These are phyloP conservation scores for Furcula furcula DNA, from an alignment of 2,888 invertebrate species.

Conservation along the genomic window DNA sequence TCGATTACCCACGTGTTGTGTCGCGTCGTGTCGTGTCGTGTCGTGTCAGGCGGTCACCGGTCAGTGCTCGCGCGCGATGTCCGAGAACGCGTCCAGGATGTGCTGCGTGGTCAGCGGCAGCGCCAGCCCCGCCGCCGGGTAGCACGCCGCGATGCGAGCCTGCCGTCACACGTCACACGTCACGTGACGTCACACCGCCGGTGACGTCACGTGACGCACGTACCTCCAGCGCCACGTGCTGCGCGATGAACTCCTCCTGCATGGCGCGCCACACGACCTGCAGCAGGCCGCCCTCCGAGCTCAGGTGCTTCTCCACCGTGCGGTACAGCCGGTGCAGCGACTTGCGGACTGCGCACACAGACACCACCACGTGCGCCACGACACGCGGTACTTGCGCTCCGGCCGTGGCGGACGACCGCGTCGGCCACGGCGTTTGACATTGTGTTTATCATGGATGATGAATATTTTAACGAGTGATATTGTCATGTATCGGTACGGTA, in stretches of 20 bases:
- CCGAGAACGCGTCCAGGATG: constrained; percentile 97
- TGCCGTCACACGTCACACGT: constrained; percentile 86
- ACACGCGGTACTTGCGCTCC: no score
- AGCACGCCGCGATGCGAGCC: constrained; percentile 96
- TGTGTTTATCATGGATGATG: no score
- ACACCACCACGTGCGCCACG: not conserved
- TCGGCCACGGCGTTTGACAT: no score
- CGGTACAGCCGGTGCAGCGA: constrained; percentile 95
- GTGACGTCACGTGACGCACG: not conserved
- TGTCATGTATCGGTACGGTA: no score
- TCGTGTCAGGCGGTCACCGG: not conserved
- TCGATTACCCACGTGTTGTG: no score
- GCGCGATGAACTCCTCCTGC: constrained; percentile 99
- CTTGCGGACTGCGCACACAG: constrained; percentile 89
- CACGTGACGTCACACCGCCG: constrained; percentile 47
- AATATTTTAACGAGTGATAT: no score
- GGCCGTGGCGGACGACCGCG: no score
- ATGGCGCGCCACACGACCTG: constrained; percentile 99
- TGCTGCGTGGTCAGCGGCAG: constrained; percentile 98
- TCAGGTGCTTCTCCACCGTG: constrained; percentile 98
- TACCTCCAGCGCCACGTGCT: constrained; percentile 92
- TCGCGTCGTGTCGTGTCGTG: not conserved
- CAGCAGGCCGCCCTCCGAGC: constrained; percentile 95
- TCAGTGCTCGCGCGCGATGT: constrained; percentile 97
- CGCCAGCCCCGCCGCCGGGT: constrained; percentile 96